These are phyloP conservation scores for Menura novaehollandiae DNA, from an alignment of 2,113 vertebrate species.

Conservation along the genomic window DNA sequence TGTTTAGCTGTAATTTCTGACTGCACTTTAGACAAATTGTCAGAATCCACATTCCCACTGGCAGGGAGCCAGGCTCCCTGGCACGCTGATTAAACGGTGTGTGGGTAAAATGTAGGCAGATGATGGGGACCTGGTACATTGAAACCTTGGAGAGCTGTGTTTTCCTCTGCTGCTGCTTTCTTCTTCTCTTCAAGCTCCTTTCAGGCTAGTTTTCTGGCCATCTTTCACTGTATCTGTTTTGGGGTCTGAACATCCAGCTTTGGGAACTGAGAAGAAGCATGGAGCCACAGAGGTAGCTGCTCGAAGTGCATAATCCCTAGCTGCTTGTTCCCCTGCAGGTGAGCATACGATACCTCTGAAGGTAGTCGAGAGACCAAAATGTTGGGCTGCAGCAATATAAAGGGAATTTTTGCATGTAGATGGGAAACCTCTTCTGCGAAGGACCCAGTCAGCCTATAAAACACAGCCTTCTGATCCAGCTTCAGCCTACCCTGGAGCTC, in stretches of 20 bases:
- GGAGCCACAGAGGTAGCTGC: background rate
- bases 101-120: slow-evolving; percentile 16
- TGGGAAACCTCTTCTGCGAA: background rate
- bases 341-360: background rate
- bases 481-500: background rate
- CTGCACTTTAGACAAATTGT: slow-evolving; percentile 14
- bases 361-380: background rate
- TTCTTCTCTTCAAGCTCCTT: background rate
- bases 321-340: background rate
- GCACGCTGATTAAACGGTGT: background rate
- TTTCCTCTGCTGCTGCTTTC: background rate
- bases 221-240: fast-evolving
- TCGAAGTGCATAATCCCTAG: background rate
- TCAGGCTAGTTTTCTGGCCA: background rate
- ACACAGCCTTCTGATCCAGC: background rate
- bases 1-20: slow-evolving; percentile 27
- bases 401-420: background rate
- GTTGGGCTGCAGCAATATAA: background rate
- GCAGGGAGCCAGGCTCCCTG: background rate
- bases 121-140: background rate
- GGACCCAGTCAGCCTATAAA: background rate
- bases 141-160: background rate
- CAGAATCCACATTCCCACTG: background rate
- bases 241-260: background rate
- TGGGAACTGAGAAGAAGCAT: background rate